Evolutionary conservation across 2,113 vertebrate genomes (phyloP).

Genomic region (Mandrillus leucophaeus): DNA sequence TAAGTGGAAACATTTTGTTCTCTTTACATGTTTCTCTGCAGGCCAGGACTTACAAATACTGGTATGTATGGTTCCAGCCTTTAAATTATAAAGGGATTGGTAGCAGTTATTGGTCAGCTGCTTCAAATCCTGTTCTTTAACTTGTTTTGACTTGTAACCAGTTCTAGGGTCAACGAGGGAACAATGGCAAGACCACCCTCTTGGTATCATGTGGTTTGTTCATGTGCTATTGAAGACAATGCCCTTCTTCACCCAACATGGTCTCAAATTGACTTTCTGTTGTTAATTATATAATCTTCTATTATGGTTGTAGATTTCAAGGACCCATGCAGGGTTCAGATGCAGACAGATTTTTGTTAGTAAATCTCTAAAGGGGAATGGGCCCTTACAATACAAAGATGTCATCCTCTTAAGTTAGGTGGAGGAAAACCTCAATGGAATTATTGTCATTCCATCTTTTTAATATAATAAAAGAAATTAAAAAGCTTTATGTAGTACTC

Average conservation of each 20-base stretch:
- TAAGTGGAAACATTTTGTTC: background rate
- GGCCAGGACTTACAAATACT: background rate
- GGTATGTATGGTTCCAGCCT: background rate
- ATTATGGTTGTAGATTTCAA: background rate
- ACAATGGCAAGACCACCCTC: background rate
- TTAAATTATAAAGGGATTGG: background rate
- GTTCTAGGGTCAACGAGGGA: background rate
- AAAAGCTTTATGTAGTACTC: background rate
- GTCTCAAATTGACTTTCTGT: background rate
- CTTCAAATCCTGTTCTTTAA: background rate
- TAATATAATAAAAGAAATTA: conserved; percentile 5
- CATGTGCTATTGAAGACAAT: background rate
- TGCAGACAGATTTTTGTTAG: background rate
- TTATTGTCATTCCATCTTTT: background rate
- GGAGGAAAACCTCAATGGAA: background rate
- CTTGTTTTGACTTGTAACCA: background rate
- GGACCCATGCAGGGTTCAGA: background rate
- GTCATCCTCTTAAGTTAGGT: background rate
- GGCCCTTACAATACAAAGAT: background rate
- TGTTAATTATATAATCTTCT: background rate
- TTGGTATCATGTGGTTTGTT: background rate
- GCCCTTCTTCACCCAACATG: background rate
- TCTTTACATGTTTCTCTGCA: background rate
- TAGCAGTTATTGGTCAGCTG: background rate
- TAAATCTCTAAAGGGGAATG: background rate